A percentile compares a stretch with the other conserved stretches of the same genome.
Conservation (phyloP, 1,140 invertebrate species). For the Andricus grossulariae region DNA sequence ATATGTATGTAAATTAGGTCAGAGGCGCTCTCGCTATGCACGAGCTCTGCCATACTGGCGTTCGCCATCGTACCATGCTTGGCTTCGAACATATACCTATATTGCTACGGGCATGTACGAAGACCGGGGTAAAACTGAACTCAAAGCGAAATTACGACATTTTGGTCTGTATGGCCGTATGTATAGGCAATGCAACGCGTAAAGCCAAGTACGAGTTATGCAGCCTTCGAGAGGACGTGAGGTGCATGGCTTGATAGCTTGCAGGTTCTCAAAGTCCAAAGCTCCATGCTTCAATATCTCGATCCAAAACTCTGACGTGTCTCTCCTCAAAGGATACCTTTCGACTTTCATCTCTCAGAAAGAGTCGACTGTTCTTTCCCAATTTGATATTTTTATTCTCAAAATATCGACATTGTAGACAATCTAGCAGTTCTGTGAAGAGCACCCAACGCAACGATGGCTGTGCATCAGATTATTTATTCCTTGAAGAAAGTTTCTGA, state of each 20-base stretch:
- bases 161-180: slow-evolving; percentile 52
- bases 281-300: neutral
- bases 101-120: slow-evolving; percentile 33
- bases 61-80: slow-evolving; percentile 50
- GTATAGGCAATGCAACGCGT: slow-evolving; percentile 47
- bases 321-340: neutral
- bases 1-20: slow-evolving; percentile 77
- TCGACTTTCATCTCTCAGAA: neutral
- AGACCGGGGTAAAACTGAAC: slow-evolving; percentile 59
- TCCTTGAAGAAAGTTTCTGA: neutral
- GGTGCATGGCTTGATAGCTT: slow-evolving; percentile 41
- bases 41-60: slow-evolving; percentile 41
- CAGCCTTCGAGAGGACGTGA: slow-evolving; percentile 50
- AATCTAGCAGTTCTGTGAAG: no score
- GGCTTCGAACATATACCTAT: slow-evolving; percentile 43
- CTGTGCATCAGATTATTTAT: neutral
- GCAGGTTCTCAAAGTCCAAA: slow-evolving; percentile 25
- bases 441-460: neutral
- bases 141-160: slow-evolving; percentile 66
- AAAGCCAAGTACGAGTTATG: slow-evolving; percentile 49
- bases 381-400: no score
- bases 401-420: no score
- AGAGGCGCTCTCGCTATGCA: slow-evolving; percentile 63
- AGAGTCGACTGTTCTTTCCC: neutral
- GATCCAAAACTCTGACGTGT: neutral